Evolutionary conservation across 2,888 invertebrate species (phyloP).

Genomic region (Mesoligia furuncula): DNA sequence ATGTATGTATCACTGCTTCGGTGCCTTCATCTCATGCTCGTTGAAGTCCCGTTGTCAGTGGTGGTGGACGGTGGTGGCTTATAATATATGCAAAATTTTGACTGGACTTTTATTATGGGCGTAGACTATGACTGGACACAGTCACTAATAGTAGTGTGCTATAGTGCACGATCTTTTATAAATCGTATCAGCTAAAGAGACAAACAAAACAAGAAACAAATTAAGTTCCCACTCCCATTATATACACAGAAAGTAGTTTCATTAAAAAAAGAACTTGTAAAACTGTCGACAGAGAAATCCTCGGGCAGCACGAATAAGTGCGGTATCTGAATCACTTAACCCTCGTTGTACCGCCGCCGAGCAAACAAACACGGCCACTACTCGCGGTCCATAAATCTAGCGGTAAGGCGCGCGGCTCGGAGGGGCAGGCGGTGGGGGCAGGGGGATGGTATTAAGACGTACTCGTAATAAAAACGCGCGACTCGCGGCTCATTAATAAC

Average conservation of each 20-base stretch:
- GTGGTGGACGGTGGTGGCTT: too few species aligned
- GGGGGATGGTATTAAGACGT: slow-evolving; percentile 48
- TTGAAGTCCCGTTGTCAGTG: too few species aligned
- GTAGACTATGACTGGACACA: not conserved
- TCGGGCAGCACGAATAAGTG: slow-evolving; percentile 29
- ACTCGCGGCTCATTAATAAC: slow-evolving; percentile 65
- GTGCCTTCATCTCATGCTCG: too few species aligned
- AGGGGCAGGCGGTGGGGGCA: not conserved
- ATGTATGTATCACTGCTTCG: not conserved
- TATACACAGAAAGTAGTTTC: slow-evolving; percentile 23
- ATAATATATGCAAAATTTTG: too few species aligned
- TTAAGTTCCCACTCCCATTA: not conserved
- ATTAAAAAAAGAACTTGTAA: slow-evolving; percentile 23
- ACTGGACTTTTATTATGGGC: too few species aligned
- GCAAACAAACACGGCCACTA: slow-evolving; percentile 45
- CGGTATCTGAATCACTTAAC: slow-evolving; percentile 61
- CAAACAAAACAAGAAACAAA: slow-evolving; percentile 21
- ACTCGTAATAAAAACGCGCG: slow-evolving; percentile 58
- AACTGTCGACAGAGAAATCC: slow-evolving; percentile 42
- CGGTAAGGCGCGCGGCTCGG: slow-evolving; percentile 3
- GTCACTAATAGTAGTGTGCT: not conserved
- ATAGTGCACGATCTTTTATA: not conserved
- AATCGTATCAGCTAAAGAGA: not conserved
- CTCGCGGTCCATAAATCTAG: slow-evolving; percentile 53
- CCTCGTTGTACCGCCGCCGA: slow-evolving; percentile 32